Evolutionary conservation across 2,797 vertebrate species (phyloP).

Genomic region (Vipera ursinii): DNA sequence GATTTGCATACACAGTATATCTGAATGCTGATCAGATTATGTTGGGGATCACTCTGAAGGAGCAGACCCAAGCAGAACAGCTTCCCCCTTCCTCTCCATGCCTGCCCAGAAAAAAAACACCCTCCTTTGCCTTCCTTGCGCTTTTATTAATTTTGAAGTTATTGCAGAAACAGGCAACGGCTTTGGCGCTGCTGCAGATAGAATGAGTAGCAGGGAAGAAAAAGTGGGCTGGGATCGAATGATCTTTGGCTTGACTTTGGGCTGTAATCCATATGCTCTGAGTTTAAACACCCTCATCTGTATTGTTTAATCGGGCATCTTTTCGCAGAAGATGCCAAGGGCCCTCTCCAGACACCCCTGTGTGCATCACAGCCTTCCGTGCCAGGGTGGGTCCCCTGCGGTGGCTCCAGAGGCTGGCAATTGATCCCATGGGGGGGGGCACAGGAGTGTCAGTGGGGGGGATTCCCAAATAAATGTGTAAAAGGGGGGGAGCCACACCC

Average conservation of each 20-base stretch:
- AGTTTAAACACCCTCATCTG: background rate
- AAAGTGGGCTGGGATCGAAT: background rate
- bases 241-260: background rate
- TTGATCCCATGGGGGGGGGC: background rate
- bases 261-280: background rate
- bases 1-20: constrained; percentile 29
- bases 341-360: too few species aligned
- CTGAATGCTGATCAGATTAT: constrained; percentile 30
- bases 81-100: background rate
- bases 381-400: background rate
- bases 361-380: background rate
- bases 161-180: background rate
- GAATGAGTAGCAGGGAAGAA: too few species aligned
- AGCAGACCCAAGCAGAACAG: background rate
- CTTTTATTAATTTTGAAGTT: background rate
- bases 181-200: background rate
- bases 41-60: background rate
- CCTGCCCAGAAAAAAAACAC: background rate
- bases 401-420: background rate
- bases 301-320: background rate
- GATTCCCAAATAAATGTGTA: background rate
- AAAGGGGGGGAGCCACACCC: background rate
- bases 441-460: background rate
- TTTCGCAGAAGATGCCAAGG: background rate
- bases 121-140: background rate